A percentile compares a stretch with the other conserved stretches of the same genome.
Evolutionary conservation across 2,888 invertebrate genomes (phyloP).

Genomic region (Caradrina kadenii): DNA sequence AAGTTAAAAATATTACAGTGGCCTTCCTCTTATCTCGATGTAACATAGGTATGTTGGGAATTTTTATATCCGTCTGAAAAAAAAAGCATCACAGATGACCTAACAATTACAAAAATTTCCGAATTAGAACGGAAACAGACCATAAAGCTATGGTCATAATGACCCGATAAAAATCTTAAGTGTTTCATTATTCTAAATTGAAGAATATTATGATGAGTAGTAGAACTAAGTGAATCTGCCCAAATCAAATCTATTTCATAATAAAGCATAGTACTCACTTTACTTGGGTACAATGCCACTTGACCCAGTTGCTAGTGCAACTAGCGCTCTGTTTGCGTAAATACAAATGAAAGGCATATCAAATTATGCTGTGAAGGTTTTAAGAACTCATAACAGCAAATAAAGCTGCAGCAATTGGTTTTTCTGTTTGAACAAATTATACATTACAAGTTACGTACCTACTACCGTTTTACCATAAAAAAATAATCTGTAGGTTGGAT

Average conservation of each 20-base stretch:
- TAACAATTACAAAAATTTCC: conserved; percentile 19
- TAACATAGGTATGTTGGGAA: no score
- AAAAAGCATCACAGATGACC: conserved; percentile 8
- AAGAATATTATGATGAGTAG: conserved; percentile 19
- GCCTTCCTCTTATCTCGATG: neutral
- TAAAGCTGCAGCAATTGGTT: conserved; percentile 28
- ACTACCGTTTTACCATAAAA: neutral
- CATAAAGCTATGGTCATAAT: conserved; percentile 26
- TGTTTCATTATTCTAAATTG: conserved; percentile 12
- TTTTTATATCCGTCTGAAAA: conserved; percentile 4
- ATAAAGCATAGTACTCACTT: conserved; percentile 40
- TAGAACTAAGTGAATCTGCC: conserved; percentile 44
- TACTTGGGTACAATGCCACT: conserved; percentile 52
- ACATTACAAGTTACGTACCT: neutral
- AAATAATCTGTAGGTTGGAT: neutral
- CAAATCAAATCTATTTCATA: conserved; percentile 55
- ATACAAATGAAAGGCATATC: conserved; percentile 75
- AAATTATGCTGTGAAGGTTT: conserved; percentile 67
- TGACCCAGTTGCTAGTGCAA: conserved; percentile 72
- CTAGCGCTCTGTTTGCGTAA: conserved; percentile 70
- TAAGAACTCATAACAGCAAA: conserved; percentile 31
- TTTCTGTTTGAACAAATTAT: conserved; percentile 16
- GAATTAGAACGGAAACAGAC: conserved; percentile 41
- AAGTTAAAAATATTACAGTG: no score
- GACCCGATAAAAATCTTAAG: conserved; percentile 50